These are phyloP conservation scores for Calidris pugnax DNA, from an alignment of 2,113 vertebrate genomes.

Conservation along the genomic window DNA sequence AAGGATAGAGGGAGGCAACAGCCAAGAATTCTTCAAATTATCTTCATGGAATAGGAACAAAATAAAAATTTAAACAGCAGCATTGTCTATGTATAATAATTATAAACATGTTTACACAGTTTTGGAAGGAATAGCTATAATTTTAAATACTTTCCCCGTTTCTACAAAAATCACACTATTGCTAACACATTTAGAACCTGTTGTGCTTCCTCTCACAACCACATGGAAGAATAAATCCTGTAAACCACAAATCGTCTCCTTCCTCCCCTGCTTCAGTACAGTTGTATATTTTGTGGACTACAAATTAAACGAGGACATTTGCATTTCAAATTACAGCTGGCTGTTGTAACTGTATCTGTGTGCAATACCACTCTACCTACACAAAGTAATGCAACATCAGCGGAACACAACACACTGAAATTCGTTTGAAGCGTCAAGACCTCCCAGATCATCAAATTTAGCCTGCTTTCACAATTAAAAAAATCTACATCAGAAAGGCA, in stretches of 20 bases:
- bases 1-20: background rate
- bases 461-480: background rate
- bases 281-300: background rate
- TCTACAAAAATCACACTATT: background rate
- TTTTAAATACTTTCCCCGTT: background rate
- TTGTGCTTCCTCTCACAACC: background rate
- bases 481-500: background rate
- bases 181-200: background rate
- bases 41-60: background rate
- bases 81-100: background rate
- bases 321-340: background rate
- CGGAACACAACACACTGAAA: background rate
- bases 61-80: background rate
- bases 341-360: background rate
- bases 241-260: background rate
- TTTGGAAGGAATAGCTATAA: background rate
- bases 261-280: background rate
- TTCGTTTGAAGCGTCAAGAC: background rate
- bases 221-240: background rate
- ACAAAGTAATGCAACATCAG: background rate
- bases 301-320: background rate
- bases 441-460: background rate
- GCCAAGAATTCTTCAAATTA: background rate
- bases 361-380: background rate
- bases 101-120: background rate